Percentiles rank a stretch among this genome's conserved stretches.
Conservation (phyloP, 2,888 invertebrate species). For the Acanthosepion lycidas region DNA sequence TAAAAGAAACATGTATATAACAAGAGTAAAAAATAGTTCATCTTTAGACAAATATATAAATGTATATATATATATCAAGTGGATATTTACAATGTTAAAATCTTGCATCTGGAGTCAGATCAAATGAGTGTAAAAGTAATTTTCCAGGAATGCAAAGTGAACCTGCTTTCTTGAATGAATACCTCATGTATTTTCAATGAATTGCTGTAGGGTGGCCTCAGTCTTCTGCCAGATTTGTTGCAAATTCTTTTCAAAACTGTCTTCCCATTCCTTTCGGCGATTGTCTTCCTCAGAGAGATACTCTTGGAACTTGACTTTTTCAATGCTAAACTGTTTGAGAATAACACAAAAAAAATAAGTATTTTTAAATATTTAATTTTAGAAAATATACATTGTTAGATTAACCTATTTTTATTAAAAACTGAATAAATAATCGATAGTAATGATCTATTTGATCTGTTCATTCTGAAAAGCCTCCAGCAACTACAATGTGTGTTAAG, state of each 20-base stretch:
- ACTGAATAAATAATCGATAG: too few relatives aligned
- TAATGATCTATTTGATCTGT: too few relatives aligned
- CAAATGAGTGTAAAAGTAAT: neutral
- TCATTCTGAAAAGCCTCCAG: too few relatives aligned
- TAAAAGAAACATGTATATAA: neutral
- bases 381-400: too few relatives aligned
- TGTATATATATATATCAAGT: neutral
- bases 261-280: constrained; percentile 6
- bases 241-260: neutral
- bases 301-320: neutral
- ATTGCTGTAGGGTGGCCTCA: neutral
- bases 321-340: neutral
- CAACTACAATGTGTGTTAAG: too few relatives aligned
- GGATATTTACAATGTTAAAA: neutral
- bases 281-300: neutral
- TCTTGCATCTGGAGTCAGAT: neutral
- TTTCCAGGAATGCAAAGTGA: neutral
- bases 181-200: neutral
- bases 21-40: neutral
- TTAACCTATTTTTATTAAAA: too few relatives aligned
- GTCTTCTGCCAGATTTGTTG: constrained; percentile 38
- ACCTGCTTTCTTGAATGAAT: neutral
- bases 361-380: neutral
- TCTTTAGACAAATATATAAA: neutral
- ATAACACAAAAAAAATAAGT: neutral